Base-by-base conservation (phyloP, 1,140 invertebrate genomes). In the Anagrus nilaparvatae region DNA sequence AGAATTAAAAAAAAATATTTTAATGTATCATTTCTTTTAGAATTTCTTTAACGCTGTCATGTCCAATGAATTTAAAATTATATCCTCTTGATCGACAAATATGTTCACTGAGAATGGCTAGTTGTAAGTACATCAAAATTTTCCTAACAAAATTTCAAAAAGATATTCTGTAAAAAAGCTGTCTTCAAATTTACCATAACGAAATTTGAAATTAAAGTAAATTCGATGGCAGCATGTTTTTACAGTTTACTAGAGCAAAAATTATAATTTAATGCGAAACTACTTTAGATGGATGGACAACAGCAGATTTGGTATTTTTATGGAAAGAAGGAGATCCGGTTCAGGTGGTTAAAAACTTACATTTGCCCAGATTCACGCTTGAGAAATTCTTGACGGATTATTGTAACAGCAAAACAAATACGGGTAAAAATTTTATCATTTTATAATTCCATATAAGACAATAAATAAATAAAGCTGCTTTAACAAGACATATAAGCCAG, bases 381-480 rank as follows among this genome's bases (percentile, higher is more conserved):
- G 88, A 91, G 64, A 90, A 91, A 65, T 90, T 90, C 65, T 71
- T 82, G 37, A 94, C 90, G 43, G 85, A 90, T 62, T 91, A 92
- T 59, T 96, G 92, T 64, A 92, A 93, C 69, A 92, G 87, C 68
- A 90, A 88, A 69, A 96, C 92, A 35, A 94, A 93, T 63, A 96
- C 91, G 54, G 91, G 91, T 91, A 71, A 65, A 48, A n/a, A n/a
- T n/a, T n/a, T n/a, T 1, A 8, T 20, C 14, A 2, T 12, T 24
- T 23, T 5, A n/a, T n/a, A n/a, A n/a, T n/a, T n/a, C n/a, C n/a
- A n/a, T n/a, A n/a, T 1, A n/a, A 19, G n/a, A 16, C 35, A 20
- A 2, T 4, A 10, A 20, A 12, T 13, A 21, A 37, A 32, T 9
- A 13, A 32, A 32, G 13, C 13, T 32, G 8, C 14, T 17, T 32